Evolutionary conservation across 2,888 invertebrate genomes (phyloP).

Genomic region (Protodeltote pygarga): DNA sequence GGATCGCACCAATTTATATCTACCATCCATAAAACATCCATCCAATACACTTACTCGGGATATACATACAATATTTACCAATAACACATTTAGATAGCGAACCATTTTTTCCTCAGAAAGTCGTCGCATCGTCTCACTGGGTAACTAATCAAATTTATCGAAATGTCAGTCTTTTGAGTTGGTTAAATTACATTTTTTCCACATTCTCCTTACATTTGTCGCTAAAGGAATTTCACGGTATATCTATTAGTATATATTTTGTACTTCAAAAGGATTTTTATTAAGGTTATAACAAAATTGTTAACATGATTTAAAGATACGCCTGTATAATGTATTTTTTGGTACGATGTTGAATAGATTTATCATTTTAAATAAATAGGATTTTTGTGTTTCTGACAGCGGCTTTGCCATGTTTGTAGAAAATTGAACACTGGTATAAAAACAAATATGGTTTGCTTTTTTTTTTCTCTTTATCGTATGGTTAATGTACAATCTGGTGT

Average conservation of each 20-base stretch:
- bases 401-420: constrained; percentile 5
- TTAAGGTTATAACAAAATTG: constrained; percentile 28
- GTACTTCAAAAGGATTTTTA: constrained; percentile 16
- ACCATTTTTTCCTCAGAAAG: constrained; percentile 17
- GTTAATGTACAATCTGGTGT: too few relatives aligned
- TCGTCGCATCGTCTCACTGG: constrained; percentile 18
- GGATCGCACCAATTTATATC: constrained; percentile 21
- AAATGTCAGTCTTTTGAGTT: constrained; percentile 12
- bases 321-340: constrained; percentile 17
- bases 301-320: constrained; percentile 1
- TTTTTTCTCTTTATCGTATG: too few relatives aligned
- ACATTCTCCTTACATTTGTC: constrained; percentile 4
- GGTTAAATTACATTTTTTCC: constrained; percentile 25
- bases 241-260: constrained; percentile 15
- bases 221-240: constrained; percentile 20
- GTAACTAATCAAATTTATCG: constrained; percentile 47
- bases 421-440: constrained; percentile 2
- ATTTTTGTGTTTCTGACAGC: constrained; percentile 25
- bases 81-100: constrained; percentile 29
- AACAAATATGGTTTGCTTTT: too few relatives aligned
- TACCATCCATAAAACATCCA: constrained; percentile 25
- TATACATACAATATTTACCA: constrained; percentile 37
- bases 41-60: constrained; percentile 16
- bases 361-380: constrained; percentile 1
- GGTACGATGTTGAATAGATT: constrained; percentile 17